A percentile compares a stretch with the other conserved stretches of the same genome.
Evolutionary conservation across 2,797 vertebrate species (phyloP).

Genomic region (Tympanoctomys barrerae): DNA sequence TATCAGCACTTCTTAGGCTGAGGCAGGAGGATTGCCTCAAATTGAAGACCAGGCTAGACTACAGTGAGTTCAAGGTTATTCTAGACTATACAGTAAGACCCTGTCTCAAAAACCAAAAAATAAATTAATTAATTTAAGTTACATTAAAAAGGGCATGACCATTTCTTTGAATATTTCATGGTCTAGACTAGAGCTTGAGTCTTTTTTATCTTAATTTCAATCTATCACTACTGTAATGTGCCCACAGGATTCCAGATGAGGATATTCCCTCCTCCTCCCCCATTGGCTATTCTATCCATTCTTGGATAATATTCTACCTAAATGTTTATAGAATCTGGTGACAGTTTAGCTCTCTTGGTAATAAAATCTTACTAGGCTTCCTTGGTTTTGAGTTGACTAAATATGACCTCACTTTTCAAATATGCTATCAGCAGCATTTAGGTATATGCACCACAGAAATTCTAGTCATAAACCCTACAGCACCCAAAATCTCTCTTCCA

Average conservation of each 20-base stretch:
- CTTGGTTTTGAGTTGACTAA: not conserved
- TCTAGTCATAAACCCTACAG: not conserved
- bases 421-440: not conserved
- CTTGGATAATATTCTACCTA: not conserved
- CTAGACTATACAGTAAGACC: not conserved
- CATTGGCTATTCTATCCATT: not conserved
- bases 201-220: not conserved
- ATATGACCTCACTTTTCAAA: conserved; percentile 15
- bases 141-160: not conserved
- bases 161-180: not conserved
- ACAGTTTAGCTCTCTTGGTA: not conserved
- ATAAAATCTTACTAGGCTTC: not conserved
- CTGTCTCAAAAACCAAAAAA: not conserved
- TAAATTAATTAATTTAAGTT: not conserved
- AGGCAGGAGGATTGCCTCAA: not conserved
- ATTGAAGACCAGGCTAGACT: not conserved
- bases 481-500: not conserved
- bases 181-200: not conserved
- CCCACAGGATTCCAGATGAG: not conserved
- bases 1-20: not conserved
- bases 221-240: not conserved
- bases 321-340: conserved; percentile 9
- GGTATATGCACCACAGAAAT: not conserved
- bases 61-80: not conserved
- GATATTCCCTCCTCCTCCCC: not conserved